Conservation (phyloP, 23 tunicate genomes). For the Halocynthia roretzi region DNA sequence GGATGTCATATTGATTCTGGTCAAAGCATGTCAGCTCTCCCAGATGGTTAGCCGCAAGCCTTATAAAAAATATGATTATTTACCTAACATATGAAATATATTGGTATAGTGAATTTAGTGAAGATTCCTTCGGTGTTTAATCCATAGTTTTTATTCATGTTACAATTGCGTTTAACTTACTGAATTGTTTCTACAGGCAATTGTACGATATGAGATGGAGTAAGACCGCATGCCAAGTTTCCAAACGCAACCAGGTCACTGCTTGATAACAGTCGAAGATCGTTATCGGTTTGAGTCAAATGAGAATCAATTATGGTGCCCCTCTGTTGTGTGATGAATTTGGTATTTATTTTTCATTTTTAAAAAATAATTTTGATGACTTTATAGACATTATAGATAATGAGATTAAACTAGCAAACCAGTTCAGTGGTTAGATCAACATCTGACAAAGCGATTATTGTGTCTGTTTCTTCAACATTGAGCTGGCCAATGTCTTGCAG, state of each 20-base stretch:
- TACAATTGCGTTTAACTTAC: not conserved
- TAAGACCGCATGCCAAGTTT: constrained; percentile 8
- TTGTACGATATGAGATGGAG: not conserved
- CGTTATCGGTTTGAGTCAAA: not conserved
- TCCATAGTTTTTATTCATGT: not conserved
- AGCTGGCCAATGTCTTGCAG: constrained; percentile 14
- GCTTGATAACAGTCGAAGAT: constrained; percentile 5
- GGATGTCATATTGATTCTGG: constrained; percentile 45
- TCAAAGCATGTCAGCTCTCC: constrained; percentile 44
- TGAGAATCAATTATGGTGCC: constrained; percentile 5
- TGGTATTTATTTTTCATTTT: not conserved
- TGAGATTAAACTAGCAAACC: constrained; percentile 3
- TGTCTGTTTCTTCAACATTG: constrained; percentile 28
- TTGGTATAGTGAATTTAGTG: too few relatives aligned
- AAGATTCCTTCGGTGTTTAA: not conserved
- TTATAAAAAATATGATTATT: constrained; percentile 12
- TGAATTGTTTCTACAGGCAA: not conserved
- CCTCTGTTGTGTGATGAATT: not conserved
- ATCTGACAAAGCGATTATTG: constrained; percentile 24
- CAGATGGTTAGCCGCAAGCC: constrained; percentile 41
- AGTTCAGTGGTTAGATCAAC: constrained; percentile 27
- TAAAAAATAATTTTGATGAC: not conserved
- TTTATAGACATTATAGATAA: not conserved
- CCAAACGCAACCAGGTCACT: constrained; percentile 22
- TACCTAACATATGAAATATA: not conserved